These are phyloP conservation scores for Cheirogaleus medius DNA, from an alignment of 2,113 vertebrate genomes.

Conservation along the genomic window DNA sequence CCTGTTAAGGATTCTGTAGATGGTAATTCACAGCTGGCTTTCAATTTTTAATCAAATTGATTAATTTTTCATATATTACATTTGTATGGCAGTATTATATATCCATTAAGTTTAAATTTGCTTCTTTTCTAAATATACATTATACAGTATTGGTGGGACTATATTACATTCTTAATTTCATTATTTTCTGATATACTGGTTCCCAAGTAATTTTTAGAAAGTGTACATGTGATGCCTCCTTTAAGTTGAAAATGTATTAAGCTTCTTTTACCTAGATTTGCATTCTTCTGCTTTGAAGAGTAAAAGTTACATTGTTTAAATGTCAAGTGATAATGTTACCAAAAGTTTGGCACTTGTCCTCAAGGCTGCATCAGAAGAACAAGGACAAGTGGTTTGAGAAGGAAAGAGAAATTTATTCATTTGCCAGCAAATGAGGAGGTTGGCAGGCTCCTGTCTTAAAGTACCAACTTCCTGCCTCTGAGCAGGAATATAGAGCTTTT, in stretches of 20 bases:
- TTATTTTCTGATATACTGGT: not conserved
- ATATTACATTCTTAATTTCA: not conserved
- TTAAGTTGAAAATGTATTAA: not conserved
- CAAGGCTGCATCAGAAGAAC: too few species aligned
- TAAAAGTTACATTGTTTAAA: not conserved
- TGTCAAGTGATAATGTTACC: not conserved
- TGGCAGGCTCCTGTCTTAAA: too few species aligned
- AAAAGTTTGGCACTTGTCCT: too few species aligned
- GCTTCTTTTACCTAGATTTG: constrained; percentile 6
- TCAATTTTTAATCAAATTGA: not conserved
- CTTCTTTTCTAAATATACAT: not conserved
- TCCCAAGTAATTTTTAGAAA: not conserved
- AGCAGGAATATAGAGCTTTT: too few species aligned
- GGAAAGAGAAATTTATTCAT: too few species aligned
- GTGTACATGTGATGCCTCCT: not conserved
- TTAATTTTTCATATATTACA: not conserved
- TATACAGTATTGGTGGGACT: not conserved
- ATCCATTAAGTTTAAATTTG: not conserved
- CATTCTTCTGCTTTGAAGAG: not conserved
- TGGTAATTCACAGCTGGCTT: not conserved
- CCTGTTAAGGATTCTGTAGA: not conserved
- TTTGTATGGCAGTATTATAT: not conserved
- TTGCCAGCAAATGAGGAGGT: too few species aligned
- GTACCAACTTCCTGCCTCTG: too few species aligned
- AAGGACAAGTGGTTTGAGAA: too few species aligned